Evolutionary conservation across 1,140 invertebrate genomes (phyloP), one percentile per base, ranked within the genome.

Genomic region (Sminthurinus signatus): DNA sequence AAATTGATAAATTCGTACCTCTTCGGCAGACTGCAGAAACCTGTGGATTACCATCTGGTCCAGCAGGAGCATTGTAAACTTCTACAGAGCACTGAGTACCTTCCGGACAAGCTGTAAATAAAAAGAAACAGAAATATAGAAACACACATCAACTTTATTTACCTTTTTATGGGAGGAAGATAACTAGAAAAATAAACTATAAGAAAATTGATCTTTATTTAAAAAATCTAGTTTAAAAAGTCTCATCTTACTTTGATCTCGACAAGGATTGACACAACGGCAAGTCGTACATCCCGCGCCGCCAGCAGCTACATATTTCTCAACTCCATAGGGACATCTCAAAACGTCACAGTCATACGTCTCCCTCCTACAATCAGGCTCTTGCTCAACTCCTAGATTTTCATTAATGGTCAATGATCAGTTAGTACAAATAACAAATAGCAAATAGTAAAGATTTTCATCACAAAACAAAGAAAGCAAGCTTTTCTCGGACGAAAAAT

Each of bases 251-350:
- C 60, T 44, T 2, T 73, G 54, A 57, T 83, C 79, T 17, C 76
- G 75, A 73, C 91, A 93, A 0, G 89, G 91, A 75, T 93, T 80
- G 54, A 80, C 77, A 74, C 91, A 94, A 12, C 82, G 77, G 74
- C 91, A 93, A n/a, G 17, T 31, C 12, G 55, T 36, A 29, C 66
- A 68, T 0, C 42, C 54, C 19, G 70, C 73, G 44, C 80, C 80
- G 23, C 81, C 76, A 21, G 76, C 74, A 64, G 85, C 85, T 1
- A 85, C 80, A 61, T 80, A 85, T n/a, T 82, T 81, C 72, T 88
- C 85, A 12, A 86, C 80, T 27, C 89, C 89, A 73, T 88, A 91
- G 0, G 85, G 82, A 79, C 91, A 93, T 25, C 75, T 65, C 1
- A 80, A 80, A 3, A 86, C 31, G 15, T 42, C 42, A 60, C 73